These are phyloP conservation scores for Apostichopus leukothele DNA, from an alignment of 53 echinoderm and acorn worm genomes.

Conservation along the genomic window DNA sequence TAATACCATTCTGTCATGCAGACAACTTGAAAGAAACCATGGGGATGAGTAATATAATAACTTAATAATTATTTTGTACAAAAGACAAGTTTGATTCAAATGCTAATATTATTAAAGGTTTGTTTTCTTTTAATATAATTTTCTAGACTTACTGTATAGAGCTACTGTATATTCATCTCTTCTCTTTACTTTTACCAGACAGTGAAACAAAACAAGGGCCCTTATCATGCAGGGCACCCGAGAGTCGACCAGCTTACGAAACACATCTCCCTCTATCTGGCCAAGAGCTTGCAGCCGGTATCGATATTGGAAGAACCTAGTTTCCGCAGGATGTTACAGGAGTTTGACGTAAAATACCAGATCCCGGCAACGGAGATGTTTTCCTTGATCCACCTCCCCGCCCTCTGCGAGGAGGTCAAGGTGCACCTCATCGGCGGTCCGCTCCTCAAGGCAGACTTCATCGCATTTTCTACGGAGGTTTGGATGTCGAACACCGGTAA, in stretches of 20 bases:
- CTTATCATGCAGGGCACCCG: neutral
- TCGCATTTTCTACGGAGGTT: slow-evolving; percentile 52
- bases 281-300: slow-evolving; percentile 58
- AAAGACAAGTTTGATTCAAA: too few relatives aligned
- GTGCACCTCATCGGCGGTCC: slow-evolving; percentile 25
- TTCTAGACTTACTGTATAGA: too few relatives aligned
- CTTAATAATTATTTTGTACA: too few relatives aligned
- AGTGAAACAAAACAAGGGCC: neutral
- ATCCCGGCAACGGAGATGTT: slow-evolving; percentile 54
- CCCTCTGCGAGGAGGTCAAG: slow-evolving; percentile 54
- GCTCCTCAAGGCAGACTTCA: slow-evolving; percentile 44
- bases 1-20: too few relatives aligned
- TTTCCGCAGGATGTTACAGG: slow-evolving; percentile 56
- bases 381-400: slow-evolving; percentile 41
- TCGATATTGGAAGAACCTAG: slow-evolving; percentile 59
- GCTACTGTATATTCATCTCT: neutral
- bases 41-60: too few relatives aligned
- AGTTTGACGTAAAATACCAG: slow-evolving; percentile 54
- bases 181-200: neutral
- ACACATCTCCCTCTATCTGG: slow-evolving; percentile 48
- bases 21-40: too few relatives aligned
- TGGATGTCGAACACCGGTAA: slow-evolving; percentile 50
- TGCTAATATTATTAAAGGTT: too few relatives aligned
- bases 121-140: too few relatives aligned
- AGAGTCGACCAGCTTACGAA: slow-evolving; percentile 28